Percentiles rank a stretch among this genome's conserved stretches.
phyloP scores from a whole-genome alignment of 2,888 invertebrate species.

The Flexamia atlantica region DNA sequence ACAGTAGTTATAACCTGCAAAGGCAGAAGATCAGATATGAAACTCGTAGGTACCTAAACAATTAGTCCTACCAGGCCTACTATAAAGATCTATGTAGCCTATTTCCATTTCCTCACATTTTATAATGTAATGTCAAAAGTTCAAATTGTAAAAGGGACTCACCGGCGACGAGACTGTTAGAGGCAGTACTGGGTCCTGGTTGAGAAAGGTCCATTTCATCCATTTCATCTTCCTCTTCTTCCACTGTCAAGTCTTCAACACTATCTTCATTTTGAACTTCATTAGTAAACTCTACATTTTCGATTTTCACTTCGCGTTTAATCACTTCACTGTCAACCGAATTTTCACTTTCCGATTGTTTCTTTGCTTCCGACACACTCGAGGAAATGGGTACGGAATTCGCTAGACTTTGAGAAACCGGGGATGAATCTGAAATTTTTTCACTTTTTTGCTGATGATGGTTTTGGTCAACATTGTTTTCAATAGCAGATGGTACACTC shows the following conservation, averaged over 20 bases:
- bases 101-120: too few species aligned
- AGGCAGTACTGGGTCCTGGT: conserved; percentile 68
- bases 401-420: neutral
- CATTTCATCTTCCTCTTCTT: conserved; percentile 81
- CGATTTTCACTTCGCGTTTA: conserved; percentile 63
- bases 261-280: conserved; percentile 80
- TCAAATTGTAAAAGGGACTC: conserved; percentile 2
- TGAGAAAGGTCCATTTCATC: conserved; percentile 75
- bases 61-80: too few species aligned
- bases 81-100: too few species aligned
- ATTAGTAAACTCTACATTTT: conserved; percentile 64
- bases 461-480: conserved; percentile 58
- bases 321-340: conserved; percentile 60
- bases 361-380: neutral
- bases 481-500: neutral
- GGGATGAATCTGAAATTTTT: conserved; percentile 1
- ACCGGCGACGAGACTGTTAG: conserved; percentile 62
- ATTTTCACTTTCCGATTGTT: conserved; percentile 23
- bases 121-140: too few species aligned
- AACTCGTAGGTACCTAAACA: too few species aligned
- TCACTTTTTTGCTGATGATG: conserved; percentile 40
- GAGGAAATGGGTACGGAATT: conserved; percentile 15
- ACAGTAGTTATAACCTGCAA: too few species aligned
- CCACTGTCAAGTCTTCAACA: conserved; percentile 90
- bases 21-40: too few species aligned